These are phyloP conservation scores for Stramonita haemastoma DNA, from an alignment of 2,888 invertebrate species.

Conservation along the genomic window DNA sequence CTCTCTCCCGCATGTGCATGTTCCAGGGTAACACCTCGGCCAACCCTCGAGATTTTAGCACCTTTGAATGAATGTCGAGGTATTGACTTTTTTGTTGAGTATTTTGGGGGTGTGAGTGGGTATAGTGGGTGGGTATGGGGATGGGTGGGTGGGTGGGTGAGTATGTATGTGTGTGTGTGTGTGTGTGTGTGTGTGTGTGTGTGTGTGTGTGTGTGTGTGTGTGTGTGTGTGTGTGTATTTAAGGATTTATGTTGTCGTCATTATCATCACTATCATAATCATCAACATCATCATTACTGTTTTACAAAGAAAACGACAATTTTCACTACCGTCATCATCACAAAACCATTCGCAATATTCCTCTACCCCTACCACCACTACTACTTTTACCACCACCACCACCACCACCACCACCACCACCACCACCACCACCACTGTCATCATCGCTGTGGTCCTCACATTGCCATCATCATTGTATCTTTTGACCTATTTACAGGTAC, in stretches of 20 bases:
- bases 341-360: no score
- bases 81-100: no score
- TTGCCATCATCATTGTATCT: no score
- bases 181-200: neutral
- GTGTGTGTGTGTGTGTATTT: neutral
- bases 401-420: no score
- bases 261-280: neutral
- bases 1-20: neutral
- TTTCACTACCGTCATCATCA: neutral
- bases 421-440: no score
- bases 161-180: neutral
- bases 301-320: no score
- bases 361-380: neutral
- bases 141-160: neutral
- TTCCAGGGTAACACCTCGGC: conserved; percentile 25
- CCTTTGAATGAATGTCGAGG: neutral
- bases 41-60: neutral
- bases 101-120: neutral
- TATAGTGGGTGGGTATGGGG: neutral
- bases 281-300: neutral
- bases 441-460: no score
- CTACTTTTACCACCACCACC: no score
- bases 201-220: neutral
- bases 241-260: neutral
- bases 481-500: no score